A percentile compares a stretch with the other conserved stretches of the same genome.
phyloP scores from a whole-genome alignment of 2,797 vertebrate species.

The Diplodus puntazzo region DNA sequence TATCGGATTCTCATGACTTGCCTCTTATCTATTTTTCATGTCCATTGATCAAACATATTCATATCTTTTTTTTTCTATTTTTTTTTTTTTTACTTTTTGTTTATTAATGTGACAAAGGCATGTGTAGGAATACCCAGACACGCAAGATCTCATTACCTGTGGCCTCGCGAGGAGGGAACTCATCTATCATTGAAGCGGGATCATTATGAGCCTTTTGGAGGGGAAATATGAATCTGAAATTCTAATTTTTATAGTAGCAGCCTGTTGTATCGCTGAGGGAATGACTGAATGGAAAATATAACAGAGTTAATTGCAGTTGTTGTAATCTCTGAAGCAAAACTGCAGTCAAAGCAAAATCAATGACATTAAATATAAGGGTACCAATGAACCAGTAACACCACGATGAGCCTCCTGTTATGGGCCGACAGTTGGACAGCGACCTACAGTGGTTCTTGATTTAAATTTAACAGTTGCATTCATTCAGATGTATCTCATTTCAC shows the following conservation, averaged over 20 bases:
- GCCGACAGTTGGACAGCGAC: too few species aligned
- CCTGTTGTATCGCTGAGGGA: constrained; percentile 22
- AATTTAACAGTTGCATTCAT: constrained; percentile 29
- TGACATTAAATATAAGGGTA: constrained; percentile 42
- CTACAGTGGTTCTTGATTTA: constrained; percentile 4
- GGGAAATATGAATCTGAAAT: constrained; percentile 57
- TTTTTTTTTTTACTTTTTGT: neutral
- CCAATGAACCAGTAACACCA: neutral
- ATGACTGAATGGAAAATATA: constrained; percentile 26
- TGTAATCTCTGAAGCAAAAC: constrained; percentile 35
- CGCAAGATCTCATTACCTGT: constrained; percentile 43
- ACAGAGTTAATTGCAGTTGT: constrained; percentile 19
- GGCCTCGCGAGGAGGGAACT: constrained; percentile 21
- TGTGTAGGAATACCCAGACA: constrained; percentile 13
- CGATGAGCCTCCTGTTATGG: too few species aligned
- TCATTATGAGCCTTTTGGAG: constrained; percentile 27
- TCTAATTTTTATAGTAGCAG: constrained; percentile 31
- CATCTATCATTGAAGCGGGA: constrained; percentile 49
- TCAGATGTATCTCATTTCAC: constrained; percentile 33
- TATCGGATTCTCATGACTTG: neutral
- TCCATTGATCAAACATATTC: constrained; percentile 24
- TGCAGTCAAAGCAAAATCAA: constrained; percentile 53
- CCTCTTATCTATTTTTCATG: constrained; percentile 28
- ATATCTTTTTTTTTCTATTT: neutral
- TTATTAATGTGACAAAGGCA: constrained; percentile 23